Evolutionary conservation across 2,888 invertebrate species (phyloP).

Genomic region (Eupithecia subfuscata): DNA sequence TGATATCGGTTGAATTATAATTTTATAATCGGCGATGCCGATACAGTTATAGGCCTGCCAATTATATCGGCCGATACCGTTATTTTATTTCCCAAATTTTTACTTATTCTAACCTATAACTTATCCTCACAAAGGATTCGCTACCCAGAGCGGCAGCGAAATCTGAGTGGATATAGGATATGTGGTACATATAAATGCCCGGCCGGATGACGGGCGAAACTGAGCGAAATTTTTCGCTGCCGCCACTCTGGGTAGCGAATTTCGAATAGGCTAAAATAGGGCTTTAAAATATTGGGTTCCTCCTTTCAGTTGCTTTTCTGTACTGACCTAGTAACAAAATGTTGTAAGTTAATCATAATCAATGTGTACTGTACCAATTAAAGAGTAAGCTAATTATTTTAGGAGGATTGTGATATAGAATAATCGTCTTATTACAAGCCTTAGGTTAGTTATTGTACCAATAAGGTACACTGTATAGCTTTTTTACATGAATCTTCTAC

Average conservation of each 20-base stretch:
- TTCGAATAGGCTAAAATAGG: neutral
- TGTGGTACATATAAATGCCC: too few relatives aligned
- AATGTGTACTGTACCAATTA: slow-evolving; percentile 54
- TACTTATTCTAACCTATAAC: too few relatives aligned
- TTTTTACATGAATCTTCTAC: slow-evolving; percentile 40
- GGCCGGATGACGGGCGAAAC: too few relatives aligned
- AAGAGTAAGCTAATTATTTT: slow-evolving; percentile 59
- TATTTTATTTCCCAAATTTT: neutral
- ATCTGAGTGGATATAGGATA: too few relatives aligned
- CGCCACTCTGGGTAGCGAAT: neutral
- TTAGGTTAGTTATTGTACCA: slow-evolving; percentile 42
- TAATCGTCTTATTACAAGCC: slow-evolving; percentile 65
- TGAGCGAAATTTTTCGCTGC: neutral
- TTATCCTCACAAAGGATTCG: too few relatives aligned
- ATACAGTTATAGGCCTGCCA: too few relatives aligned
- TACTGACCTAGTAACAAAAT: slow-evolving; percentile 13
- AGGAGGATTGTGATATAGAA: slow-evolving; percentile 74
- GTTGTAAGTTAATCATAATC: slow-evolving; percentile 48
- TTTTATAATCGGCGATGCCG: too few relatives aligned
- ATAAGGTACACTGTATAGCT: slow-evolving; percentile 41
- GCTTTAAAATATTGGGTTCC: neutral
- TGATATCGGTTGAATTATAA: too few relatives aligned
- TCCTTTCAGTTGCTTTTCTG: slow-evolving; percentile 11
- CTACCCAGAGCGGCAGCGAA: neutral
- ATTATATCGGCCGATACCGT: too few relatives aligned